A percentile compares a stretch with the other conserved stretches of the same genome.
These are phyloP conservation scores for Dermatemys mawii DNA, from an alignment of 2,113 vertebrate genomes.

Conservation along the genomic window DNA sequence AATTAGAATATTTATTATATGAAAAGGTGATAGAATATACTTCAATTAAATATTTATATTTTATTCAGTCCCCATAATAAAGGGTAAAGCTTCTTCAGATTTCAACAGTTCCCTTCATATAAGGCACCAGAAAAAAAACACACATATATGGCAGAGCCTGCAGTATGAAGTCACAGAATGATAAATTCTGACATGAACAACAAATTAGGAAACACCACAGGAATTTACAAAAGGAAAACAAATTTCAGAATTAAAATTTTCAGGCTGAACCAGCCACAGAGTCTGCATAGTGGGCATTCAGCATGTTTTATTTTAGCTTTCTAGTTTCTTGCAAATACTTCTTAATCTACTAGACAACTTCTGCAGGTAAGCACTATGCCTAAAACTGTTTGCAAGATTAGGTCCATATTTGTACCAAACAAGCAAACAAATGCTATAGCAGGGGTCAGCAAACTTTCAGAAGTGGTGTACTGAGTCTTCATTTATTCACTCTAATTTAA, in stretches of 20 bases:
- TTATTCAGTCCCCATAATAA: neutral
- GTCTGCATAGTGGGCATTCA: neutral
- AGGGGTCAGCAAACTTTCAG: too few species aligned
- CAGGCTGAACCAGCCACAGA: neutral
- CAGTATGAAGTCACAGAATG: neutral
- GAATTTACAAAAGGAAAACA: neutral
- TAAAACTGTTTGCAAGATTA: slow-evolving; percentile 63
- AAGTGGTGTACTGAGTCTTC: too few species aligned
- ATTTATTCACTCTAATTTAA: too few species aligned
- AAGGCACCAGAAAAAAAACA: neutral
- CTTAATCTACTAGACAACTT: slow-evolving; percentile 32
- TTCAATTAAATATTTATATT: neutral
- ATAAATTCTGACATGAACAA: neutral
- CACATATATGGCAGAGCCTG: rapidly evolving
- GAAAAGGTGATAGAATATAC: neutral
- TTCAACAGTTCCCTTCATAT: neutral
- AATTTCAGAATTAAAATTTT: neutral
- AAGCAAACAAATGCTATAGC: too few species aligned
- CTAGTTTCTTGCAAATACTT: slow-evolving; percentile 44
- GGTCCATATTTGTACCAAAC: slow-evolving; percentile 64
- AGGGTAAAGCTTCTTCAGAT: neutral
- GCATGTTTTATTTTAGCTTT: slow-evolving; percentile 34
- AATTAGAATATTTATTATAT: neutral
- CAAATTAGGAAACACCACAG: neutral
- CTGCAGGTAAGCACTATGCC: slow-evolving; percentile 41